Conservation (phyloP, 37 sponge, comb jelly and placozoan species). For the Chondrosia reniformis region DNA sequence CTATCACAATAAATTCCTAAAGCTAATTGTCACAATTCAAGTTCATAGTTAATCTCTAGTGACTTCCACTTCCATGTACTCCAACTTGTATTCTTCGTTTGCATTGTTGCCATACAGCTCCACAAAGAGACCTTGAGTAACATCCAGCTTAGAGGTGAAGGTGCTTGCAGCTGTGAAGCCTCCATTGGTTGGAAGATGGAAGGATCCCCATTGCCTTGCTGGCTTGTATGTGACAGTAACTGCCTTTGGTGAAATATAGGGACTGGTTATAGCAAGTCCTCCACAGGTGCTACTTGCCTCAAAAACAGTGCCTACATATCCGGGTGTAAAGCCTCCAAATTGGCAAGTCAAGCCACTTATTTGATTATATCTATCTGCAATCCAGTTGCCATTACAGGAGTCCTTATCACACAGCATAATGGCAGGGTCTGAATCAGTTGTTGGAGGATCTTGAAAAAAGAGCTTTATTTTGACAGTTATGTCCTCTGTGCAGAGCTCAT, state of each 20-base stretch:
- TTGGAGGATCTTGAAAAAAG: constrained; percentile 9
- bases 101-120: background rate
- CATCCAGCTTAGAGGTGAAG: background rate
- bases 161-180: constrained; percentile 8
- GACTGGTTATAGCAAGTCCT: background rate
- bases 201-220: background rate
- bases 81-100: background rate
- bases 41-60: too few relatives aligned
- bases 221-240: background rate
- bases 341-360: background rate
- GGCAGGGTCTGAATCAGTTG: background rate
- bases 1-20: too few relatives aligned
- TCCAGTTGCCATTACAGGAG: constrained; percentile 39
- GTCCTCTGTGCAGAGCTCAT: background rate
- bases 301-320: background rate
- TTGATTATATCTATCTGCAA: constrained; percentile 46
- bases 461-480: background rate
- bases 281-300: background rate
- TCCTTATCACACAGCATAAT: constrained; percentile 13
- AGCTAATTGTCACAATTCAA: too few relatives aligned
- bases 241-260: background rate
- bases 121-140: constrained; percentile 21
- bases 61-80: constrained; percentile 11
- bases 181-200: background rate
- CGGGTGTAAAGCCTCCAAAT: background rate